Conservation (phyloP, 2,113 vertebrate genomes). For the Rutilus rutilus region DNA sequence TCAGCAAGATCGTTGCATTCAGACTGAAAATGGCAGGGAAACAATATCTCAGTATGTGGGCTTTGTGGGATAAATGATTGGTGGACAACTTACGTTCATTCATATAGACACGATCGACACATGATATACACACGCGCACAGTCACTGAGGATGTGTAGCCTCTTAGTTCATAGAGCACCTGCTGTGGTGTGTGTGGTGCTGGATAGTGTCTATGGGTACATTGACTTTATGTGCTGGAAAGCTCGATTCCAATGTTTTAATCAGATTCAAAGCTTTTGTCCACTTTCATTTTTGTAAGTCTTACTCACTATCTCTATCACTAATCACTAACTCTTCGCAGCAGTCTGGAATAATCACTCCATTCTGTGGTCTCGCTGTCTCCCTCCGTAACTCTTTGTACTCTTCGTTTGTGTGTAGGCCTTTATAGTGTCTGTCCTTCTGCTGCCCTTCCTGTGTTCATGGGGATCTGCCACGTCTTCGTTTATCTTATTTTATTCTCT, state of each 20-base stretch:
- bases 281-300: not conserved
- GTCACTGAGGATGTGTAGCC: not conserved
- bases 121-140: not conserved
- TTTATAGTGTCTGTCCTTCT: constrained; percentile 9
- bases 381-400: not conserved
- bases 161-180: constrained; percentile 2
- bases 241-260: not conserved
- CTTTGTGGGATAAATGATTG: constrained; percentile 1
- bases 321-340: not conserved
- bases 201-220: not conserved
- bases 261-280: not conserved
- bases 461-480: constrained; percentile 19
- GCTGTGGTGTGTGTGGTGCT: constrained; percentile 16
- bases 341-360: not conserved
- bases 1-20: constrained; percentile 53
- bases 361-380: not conserved
- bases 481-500: constrained; percentile 43
- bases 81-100: not conserved
- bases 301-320: no score
- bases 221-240: not conserved
- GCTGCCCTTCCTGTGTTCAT: not conserved
- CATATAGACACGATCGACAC: not conserved
- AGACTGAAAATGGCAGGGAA: constrained; percentile 42
- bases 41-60: constrained; percentile 4
- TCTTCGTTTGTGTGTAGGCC: not conserved